Evolutionary conservation across 2,888 invertebrate species (phyloP), one percentile per base, ranked within the genome.

Genomic region (Torymus tubicola): DNA sequence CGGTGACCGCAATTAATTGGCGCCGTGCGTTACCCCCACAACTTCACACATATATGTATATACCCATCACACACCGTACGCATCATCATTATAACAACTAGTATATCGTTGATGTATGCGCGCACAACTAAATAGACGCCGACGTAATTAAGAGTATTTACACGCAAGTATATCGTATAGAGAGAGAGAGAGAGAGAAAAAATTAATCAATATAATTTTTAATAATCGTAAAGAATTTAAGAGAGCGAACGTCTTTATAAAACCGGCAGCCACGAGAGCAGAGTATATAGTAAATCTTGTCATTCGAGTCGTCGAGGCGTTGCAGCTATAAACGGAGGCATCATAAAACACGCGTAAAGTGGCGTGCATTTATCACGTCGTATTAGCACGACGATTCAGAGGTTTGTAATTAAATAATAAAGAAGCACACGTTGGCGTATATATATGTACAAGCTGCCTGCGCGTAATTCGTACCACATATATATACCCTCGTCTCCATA

Each of bases 201-300:
- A 63, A 61, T 12, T 61, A 42, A 42, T 61, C 24, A 12, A 24
- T 61, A 61, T 24, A n/a, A 42, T 52, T 21, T 61, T 61, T 21
- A 16, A 71, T 71, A n/a, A 21, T 61, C 0, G 12, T 61, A 50
- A 53, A 72, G 8, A n/a, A 52, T 52, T 72, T 55, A 5, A 63
- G 42, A 42, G 42, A 55, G 53, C 31, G 11, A 72, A 63, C 14
- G 16, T 61, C 61, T 72, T 72, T 55, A 72, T 72, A 63, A 63
- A 72, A 63, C 50, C 53, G 42, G 42, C 42, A 42, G 42, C 42
- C 42, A 24, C 16, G 55, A 13, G 18, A 13, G 18, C 13, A 14
- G 2, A 2, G 50, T 77, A n/a, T n/a, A n/a, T n/a, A 84, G 80
- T 74, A 76, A 65, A 68, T 68, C 61, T 42, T 71, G 18, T 55